Evolutionary conservation across 1,140 invertebrate species (phyloP).

Genomic region (Zaprionus inermis): DNA sequence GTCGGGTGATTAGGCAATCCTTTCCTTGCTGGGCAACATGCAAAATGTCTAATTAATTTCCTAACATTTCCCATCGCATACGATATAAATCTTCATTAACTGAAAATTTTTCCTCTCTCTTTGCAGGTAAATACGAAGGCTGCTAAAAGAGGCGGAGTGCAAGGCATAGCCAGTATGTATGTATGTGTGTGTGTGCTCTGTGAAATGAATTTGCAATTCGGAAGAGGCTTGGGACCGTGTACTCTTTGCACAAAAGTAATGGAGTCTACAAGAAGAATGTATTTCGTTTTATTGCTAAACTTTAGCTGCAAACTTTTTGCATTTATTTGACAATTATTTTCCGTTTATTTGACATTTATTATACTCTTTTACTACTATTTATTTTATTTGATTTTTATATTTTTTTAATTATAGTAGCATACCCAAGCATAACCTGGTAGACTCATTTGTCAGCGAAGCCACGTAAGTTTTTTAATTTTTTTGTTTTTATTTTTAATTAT

Average conservation of each 20-base stretch:
- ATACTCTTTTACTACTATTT: conserved; percentile 16
- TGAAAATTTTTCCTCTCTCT: conserved; percentile 52
- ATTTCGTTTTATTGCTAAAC: not conserved
- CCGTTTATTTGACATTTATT: conserved; percentile 5
- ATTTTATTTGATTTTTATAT: conserved; percentile 30
- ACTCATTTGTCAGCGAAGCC: conserved; percentile 76
- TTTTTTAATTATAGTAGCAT: conserved; percentile 50
- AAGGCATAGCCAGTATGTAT: not conserved
- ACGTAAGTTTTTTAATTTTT: conserved; percentile 67
- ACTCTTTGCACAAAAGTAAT: not conserved
- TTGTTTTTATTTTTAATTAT: conserved; percentile 20
- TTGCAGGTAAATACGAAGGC: conserved; percentile 67
- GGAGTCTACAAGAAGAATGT: not conserved
- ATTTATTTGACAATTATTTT: not conserved
- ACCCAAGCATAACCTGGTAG: conserved; percentile 62
- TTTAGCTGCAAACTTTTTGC: not conserved
- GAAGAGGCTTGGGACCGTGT: not conserved
- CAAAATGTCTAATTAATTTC: conserved; percentile 69
- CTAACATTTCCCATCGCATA: conserved; percentile 55
- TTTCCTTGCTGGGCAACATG: conserved; percentile 19
- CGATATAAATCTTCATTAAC: conserved; percentile 69
- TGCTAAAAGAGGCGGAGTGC: not conserved
- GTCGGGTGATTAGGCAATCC: conserved; percentile 34
- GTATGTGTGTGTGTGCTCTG: not conserved
- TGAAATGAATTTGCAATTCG: not conserved